Evolutionary conservation across 2,797 vertebrate genomes (phyloP).

Genomic region (Danio choprae): DNA sequence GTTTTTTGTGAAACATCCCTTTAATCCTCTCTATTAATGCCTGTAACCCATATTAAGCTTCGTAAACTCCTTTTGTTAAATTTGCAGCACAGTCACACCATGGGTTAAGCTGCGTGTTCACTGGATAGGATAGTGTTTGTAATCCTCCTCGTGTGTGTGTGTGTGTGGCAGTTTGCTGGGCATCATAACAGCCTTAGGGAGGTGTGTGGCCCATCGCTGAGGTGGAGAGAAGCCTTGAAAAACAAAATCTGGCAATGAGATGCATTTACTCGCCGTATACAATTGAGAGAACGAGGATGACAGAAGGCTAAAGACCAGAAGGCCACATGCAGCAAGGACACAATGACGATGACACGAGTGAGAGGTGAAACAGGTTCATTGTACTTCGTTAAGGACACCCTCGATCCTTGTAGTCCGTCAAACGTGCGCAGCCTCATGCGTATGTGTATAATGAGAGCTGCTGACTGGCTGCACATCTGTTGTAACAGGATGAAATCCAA

Average conservation of each 20-base stretch:
- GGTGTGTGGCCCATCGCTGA: constrained; percentile 26
- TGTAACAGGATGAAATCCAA: constrained; percentile 47
- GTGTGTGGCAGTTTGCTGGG: constrained; percentile 27
- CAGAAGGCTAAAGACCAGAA: constrained; percentile 12
- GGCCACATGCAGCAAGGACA: background rate
- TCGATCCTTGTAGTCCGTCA: constrained; percentile 8
- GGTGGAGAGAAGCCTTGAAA: constrained; percentile 44
- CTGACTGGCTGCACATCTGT: constrained; percentile 26
- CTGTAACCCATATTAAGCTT: constrained; percentile 24
- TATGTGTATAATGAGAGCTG: constrained; percentile 14
- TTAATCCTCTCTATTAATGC: constrained; percentile 15
- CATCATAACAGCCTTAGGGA: constrained; percentile 32
- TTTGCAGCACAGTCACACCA: constrained; percentile 1
- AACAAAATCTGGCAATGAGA: constrained; percentile 44
- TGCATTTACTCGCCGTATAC: background rate
- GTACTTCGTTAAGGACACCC: constrained; percentile 11
- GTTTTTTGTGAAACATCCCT: background rate
- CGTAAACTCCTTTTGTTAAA: constrained; percentile 14
- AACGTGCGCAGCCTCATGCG: background rate
- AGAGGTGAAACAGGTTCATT: constrained; percentile 31
- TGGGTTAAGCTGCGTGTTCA: constrained; percentile 22
- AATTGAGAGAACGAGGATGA: constrained; percentile 2
- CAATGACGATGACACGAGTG: background rate
- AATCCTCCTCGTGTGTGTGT: constrained; percentile 9
- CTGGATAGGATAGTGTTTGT: constrained; percentile 11